A percentile compares a stretch with the other conserved stretches of the same genome.
Conservation (phyloP, 2,797 vertebrate genomes). For the Anomalospiza imberbis region DNA sequence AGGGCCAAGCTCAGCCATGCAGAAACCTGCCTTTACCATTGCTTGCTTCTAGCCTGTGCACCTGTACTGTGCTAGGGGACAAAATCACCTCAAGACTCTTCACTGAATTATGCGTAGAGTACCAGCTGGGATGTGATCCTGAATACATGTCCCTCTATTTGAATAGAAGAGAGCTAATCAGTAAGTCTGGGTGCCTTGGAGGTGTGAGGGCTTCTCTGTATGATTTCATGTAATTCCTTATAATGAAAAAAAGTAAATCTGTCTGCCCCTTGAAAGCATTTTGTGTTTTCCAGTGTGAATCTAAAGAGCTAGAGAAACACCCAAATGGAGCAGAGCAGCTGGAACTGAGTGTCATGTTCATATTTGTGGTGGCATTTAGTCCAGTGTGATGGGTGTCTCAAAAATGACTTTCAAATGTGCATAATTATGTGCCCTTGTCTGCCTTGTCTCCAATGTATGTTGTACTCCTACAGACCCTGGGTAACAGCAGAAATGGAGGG, state of each 20-base stretch:
- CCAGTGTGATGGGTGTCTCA: background rate
- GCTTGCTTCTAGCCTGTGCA: background rate
- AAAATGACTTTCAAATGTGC: background rate
- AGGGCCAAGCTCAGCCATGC: background rate
- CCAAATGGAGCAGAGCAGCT: background rate
- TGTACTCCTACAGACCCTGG: background rate
- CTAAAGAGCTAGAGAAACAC: background rate
- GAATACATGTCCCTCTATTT: background rate
- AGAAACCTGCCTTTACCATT: background rate
- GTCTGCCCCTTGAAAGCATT: background rate
- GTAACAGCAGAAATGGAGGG: background rate
- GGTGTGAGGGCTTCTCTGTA: background rate
- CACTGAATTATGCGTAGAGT: background rate
- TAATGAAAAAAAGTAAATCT: background rate
- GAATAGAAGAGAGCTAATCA: background rate
- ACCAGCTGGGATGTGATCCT: background rate
- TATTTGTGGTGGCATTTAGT: background rate
- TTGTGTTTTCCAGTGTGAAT: background rate
- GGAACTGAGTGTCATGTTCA: background rate
- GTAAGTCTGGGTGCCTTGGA: background rate
- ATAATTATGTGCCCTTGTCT: background rate
- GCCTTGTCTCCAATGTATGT: background rate
- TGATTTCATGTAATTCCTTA: background rate
- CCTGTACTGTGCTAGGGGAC: background rate
- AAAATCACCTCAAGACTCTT: background rate